A percentile compares a stretch with the other conserved stretches of the same genome.
These are phyloP conservation scores for Aphelenchoides fujianensis DNA, from an alignment of 1,140 invertebrate species.

Conservation along the genomic window DNA sequence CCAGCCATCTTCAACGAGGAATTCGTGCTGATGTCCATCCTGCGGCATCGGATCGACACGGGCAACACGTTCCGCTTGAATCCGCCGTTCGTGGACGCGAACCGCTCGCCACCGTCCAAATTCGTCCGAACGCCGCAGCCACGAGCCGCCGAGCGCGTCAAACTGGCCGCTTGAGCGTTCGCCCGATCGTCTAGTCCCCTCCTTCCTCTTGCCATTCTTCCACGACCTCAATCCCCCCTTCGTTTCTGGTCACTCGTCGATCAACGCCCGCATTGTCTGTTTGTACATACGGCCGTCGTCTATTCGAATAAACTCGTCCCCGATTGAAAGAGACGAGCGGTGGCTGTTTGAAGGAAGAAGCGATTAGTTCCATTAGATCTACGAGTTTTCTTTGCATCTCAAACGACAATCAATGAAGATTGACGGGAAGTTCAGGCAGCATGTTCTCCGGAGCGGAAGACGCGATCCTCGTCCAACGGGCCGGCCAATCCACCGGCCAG, in stretches of 20 bases:
- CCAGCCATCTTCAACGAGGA: slow-evolving; percentile 43
- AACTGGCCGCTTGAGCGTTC: background rate
- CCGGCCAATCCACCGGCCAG: slow-evolving; percentile 40
- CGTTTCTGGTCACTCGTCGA: no score
- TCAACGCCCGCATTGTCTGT: background rate
- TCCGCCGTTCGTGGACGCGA: slow-evolving; percentile 6
- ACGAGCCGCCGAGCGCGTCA: background rate
- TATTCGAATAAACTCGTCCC: background rate
- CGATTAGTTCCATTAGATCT: background rate
- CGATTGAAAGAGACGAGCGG: background rate
- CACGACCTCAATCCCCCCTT: no score
- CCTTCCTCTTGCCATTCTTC: no score
- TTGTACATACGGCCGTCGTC: background rate
- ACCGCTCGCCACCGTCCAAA: background rate
- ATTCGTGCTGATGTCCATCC: slow-evolving; percentile 38
- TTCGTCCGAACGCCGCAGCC: background rate
- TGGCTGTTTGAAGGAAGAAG: background rate
- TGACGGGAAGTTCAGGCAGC: background rate
- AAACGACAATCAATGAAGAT: no score
- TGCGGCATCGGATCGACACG: slow-evolving; percentile 33
- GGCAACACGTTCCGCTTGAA: slow-evolving; percentile 4
- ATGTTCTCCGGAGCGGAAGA: slow-evolving; percentile 20
- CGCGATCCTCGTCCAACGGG: slow-evolving; percentile 28
- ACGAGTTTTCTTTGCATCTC: no score
- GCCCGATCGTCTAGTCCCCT: no score